Base-by-base conservation (phyloP, 2,888 invertebrate species). In the Cryptocheilus praepositus region DNA sequence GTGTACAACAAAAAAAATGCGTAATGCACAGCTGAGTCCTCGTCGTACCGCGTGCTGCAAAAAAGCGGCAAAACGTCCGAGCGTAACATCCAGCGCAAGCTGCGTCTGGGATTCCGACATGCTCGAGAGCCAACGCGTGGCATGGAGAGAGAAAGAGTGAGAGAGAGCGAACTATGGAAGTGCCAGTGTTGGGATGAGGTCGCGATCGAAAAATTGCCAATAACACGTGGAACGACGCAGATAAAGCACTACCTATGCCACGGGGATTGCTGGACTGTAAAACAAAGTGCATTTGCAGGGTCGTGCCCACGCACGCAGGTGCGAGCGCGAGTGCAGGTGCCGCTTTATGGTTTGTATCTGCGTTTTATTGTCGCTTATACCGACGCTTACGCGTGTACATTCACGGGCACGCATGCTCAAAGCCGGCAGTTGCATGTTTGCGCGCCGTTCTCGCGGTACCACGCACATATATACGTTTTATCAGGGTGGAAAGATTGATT, bases 231-330 rank as follows among this genome's bases (percentile, higher is more conserved):
- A 76, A 70, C 69, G 71, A 73, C 71, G 43, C 60, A 70, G 68
- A 71, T 70, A 68, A 74, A 72, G 64, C 67, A 60, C 64, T 61
- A 53, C 61, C 69, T 60, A 21, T 44, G 55, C 58, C 8, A 61
- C 45, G 52, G 49, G 70, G 71, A 74, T 76, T 63, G 76, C 70
- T 59, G 67, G 62, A 73, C 67, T 67, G 70, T 72, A 74, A 77
- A 77, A 76, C 73, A 68, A 72, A 76, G 66, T 59, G 61, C 62
- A 59, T 57, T 63, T 51, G 60, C 63, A 25, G 22, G 55, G 44
- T 36, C 43, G 43, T 58, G 44, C 49, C 44, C 5, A 13, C 18
- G 57, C 16, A 36, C 21, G 36, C 28, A 21, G 7, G 43, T 25
- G 49, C n/a, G 28, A n/a, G 65, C 51, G 65, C 25, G 28, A 21